Evolutionary conservation across 2,888 invertebrate species (phyloP).

Genomic region (Endomychus coccineus): DNA sequence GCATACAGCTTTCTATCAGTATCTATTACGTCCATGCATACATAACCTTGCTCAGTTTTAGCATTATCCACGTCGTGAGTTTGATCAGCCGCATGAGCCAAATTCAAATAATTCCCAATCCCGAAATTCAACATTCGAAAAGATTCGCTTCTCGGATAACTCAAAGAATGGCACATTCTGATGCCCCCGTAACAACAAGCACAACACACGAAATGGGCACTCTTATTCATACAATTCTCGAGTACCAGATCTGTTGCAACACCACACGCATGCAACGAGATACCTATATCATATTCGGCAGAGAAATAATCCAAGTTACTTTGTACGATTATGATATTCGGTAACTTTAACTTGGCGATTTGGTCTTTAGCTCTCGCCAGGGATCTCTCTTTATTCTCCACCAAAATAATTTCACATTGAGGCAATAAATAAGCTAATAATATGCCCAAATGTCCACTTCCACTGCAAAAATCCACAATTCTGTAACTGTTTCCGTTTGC

Average conservation of each 20-base stretch:
- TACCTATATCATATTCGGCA: constrained; percentile 76
- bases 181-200: constrained; percentile 93
- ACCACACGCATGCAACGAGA: constrained; percentile 89
- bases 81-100: constrained; percentile 90
- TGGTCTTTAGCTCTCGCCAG: constrained; percentile 65
- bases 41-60: constrained; percentile 66
- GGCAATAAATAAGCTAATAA: constrained; percentile 74
- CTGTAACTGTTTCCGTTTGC: constrained; percentile 39
- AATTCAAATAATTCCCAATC: constrained; percentile 59
- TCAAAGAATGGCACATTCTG: constrained; percentile 69
- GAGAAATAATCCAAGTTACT: constrained; percentile 87
- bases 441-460: constrained; percentile 88
- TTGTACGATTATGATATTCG: constrained; percentile 73
- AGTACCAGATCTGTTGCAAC: constrained; percentile 90
- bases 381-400: constrained; percentile 90
- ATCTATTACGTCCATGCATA: constrained; percentile 85
- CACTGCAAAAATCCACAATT: constrained; percentile 92
- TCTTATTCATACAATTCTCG: constrained; percentile 66
- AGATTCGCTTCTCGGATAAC: constrained; percentile 72
- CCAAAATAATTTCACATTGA: constrained; percentile 65
- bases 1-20: constrained; percentile 74
- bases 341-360: constrained; percentile 57
- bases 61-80: constrained; percentile 68
- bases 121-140: constrained; percentile 38
- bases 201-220: constrained; percentile 80